phyloP scores from a whole-genome alignment of 2,888 invertebrate genomes.

The Lepidochrysops patricia region DNA sequence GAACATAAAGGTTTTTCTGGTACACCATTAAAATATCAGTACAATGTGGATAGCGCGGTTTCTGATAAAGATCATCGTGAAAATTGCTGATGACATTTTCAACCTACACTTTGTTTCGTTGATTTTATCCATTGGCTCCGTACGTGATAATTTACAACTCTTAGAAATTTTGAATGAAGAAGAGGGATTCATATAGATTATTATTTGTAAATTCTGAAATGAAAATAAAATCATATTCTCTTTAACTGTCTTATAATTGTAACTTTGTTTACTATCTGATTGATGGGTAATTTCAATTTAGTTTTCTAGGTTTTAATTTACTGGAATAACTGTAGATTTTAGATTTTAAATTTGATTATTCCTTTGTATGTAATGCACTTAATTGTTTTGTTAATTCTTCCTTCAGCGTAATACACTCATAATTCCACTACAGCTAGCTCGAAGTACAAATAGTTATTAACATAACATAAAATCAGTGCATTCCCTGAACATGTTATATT shows the following conservation, averaged over 20 bases:
- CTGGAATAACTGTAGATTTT: no score
- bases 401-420: no score
- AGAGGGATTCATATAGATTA: slow-evolving; percentile 32
- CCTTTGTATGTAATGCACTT: no score
- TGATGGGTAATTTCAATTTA: no score
- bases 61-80: slow-evolving; percentile 46
- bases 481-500: slow-evolving; percentile 12
- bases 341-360: no score
- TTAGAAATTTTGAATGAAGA: slow-evolving; percentile 57
- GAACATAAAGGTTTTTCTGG: background rate
- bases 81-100: slow-evolving; percentile 48
- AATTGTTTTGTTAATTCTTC: no score
- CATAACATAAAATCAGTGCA: background rate
- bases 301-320: no score
- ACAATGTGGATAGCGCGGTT: slow-evolving; percentile 62
- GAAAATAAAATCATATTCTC: slow-evolving; percentile 12
- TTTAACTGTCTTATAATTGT: background rate
- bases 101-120: slow-evolving; percentile 52
- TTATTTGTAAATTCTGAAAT: slow-evolving; percentile 7
- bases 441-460: slow-evolving; percentile 1
- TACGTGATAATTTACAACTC: slow-evolving; percentile 49
- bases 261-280: no score
- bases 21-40: slow-evolving; percentile 14
- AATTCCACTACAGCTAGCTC: no score
- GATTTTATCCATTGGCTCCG: slow-evolving; percentile 50